Conservation (phyloP, 2,797 vertebrate genomes). For the Protosalanx chinensis region DNA sequence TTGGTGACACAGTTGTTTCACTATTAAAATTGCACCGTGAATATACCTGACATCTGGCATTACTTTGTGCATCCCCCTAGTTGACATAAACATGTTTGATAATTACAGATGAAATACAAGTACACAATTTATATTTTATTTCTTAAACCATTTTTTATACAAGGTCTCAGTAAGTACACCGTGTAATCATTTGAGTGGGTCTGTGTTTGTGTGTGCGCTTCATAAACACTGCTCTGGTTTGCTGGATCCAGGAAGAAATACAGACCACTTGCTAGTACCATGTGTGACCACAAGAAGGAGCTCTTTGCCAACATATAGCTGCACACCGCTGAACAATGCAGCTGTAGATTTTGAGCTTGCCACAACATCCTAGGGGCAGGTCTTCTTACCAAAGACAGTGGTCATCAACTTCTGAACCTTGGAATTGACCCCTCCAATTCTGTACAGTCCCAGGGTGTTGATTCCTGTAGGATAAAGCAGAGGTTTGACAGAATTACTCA, state of each 20-base stretch:
- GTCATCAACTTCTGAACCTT: constrained; percentile 98
- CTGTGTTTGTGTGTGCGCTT: not conserved
- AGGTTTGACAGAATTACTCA: not conserved
- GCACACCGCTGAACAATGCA: not conserved
- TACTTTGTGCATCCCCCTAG: not conserved
- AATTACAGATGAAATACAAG: not conserved
- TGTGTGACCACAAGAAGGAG: constrained; percentile 55
- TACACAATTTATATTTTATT: not conserved
- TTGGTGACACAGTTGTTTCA: constrained; percentile 39
- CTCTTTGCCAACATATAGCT: constrained; percentile 16
- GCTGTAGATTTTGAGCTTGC: not conserved
- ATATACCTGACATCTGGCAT: not conserved
- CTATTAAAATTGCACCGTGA: not conserved
- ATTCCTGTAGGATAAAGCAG: constrained; percentile 72
- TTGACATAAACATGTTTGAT: not conserved
- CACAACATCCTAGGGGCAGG: not conserved
- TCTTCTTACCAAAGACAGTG: constrained; percentile 88
- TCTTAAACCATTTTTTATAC: not conserved
- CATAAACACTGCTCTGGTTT: not conserved
- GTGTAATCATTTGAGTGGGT: not conserved
- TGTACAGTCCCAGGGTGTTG: constrained; percentile 91
- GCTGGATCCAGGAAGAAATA: not conserved
- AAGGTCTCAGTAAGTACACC: not conserved
- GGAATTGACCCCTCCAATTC: constrained; percentile 96
- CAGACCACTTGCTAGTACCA: constrained; percentile 31